Percentiles rank a stretch among this genome's conserved stretches.
Evolutionary conservation across 2,888 invertebrate genomes (phyloP).

Genomic region (Drosophila planitibia): DNA sequence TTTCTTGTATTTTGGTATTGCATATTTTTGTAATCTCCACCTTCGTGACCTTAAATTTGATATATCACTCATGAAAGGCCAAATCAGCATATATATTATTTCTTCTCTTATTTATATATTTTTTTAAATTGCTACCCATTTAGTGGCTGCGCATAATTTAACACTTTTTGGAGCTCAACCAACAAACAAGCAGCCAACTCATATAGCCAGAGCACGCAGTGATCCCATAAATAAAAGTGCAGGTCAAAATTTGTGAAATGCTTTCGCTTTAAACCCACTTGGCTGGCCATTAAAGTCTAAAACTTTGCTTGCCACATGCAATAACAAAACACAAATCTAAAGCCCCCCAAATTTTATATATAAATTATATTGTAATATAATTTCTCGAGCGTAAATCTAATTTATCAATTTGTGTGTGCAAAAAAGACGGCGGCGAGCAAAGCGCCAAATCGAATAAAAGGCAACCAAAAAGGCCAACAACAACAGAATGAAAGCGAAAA

Average conservation of each 20-base stretch:
- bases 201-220: constrained; percentile 40
- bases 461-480: constrained; percentile 48
- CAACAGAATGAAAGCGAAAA: constrained; percentile 9
- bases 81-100: constrained; percentile 33
- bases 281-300: constrained; percentile 45
- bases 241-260: constrained; percentile 5
- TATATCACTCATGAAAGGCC: neutral
- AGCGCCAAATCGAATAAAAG: constrained; percentile 61
- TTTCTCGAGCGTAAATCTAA: constrained; percentile 81
- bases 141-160: constrained; percentile 46
- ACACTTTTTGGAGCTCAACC: constrained; percentile 24
- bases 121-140: constrained; percentile 38
- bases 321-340: constrained; percentile 61
- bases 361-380: constrained; percentile 78
- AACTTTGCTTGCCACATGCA: constrained; percentile 38
- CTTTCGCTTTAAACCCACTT: constrained; percentile 52
- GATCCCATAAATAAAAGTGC: constrained; percentile 55
- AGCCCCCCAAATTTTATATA: constrained; percentile 57
- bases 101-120: neutral
- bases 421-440: constrained; percentile 35
- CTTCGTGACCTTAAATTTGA: neutral
- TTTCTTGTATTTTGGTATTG: no score
- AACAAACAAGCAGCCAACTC: constrained; percentile 22
- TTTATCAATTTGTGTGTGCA: constrained; percentile 79
- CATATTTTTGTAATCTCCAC: no score